Evolutionary conservation across 1,140 invertebrate species (phyloP).

Genomic region (Lepidurus couesii): DNA sequence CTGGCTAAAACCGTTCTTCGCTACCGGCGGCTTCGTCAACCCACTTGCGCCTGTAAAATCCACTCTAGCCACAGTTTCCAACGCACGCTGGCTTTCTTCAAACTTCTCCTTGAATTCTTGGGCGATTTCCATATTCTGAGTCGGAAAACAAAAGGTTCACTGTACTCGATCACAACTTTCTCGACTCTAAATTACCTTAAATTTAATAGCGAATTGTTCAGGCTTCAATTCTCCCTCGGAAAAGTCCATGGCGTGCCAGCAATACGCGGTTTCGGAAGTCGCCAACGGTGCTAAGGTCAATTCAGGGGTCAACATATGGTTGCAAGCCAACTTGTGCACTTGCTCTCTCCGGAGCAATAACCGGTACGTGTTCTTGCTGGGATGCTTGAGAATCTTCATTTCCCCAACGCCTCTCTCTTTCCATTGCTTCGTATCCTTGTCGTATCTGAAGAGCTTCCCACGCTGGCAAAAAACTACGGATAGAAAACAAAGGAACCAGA

Average conservation of each 20-base stretch:
- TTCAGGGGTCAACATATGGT: slow-evolving; percentile 59
- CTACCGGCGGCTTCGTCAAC: background rate
- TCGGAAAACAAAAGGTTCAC: slow-evolving; percentile 38
- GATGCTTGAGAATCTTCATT: slow-evolving; percentile 73
- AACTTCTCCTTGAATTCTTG: slow-evolving; percentile 56
- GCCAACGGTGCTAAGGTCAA: slow-evolving; percentile 57
- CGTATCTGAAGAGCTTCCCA: slow-evolving; percentile 69
- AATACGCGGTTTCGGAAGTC: slow-evolving; percentile 58
- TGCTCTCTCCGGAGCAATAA: slow-evolving; percentile 77
- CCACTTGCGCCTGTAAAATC: background rate
- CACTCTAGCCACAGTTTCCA: background rate
- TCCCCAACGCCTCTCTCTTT: slow-evolving; percentile 82
- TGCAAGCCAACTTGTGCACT: slow-evolving; percentile 68
- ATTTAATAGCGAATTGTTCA: slow-evolving; percentile 65
- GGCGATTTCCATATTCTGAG: slow-evolving; percentile 53
- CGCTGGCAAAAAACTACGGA: slow-evolving; percentile 64
- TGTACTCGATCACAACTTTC: slow-evolving; percentile 70
- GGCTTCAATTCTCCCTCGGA: slow-evolving; percentile 59
- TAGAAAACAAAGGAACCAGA: slow-evolving; percentile 71
- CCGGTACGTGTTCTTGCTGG: slow-evolving; percentile 56
- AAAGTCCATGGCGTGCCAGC: slow-evolving; percentile 69
- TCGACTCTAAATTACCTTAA: slow-evolving; percentile 52
- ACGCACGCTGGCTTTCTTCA: slow-evolving; percentile 48
- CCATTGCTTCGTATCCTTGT: slow-evolving; percentile 67
- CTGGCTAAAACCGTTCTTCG: background rate